Evolutionary conservation across 2,888 invertebrate genomes (phyloP).

Genomic region (Tetranychus truncatus): DNA sequence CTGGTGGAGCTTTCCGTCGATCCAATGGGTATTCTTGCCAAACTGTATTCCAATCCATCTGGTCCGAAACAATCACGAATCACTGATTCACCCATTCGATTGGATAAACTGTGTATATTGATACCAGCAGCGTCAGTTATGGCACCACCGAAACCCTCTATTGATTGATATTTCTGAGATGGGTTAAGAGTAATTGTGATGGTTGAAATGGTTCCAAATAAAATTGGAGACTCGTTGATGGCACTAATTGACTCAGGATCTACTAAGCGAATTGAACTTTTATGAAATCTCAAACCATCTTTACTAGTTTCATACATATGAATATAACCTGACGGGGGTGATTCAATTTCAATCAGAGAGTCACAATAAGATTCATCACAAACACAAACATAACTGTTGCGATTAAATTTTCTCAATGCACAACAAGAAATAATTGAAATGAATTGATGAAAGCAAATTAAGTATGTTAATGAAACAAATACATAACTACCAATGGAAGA

Average conservation of each 20-base stretch:
- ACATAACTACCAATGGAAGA: too few species aligned
- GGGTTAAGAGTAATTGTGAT: slow-evolving; percentile 13
- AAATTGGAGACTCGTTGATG: background rate
- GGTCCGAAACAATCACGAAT: slow-evolving; percentile 37
- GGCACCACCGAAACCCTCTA: slow-evolving; percentile 11
- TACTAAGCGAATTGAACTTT: background rate
- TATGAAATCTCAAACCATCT: background rate
- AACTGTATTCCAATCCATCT: slow-evolving; percentile 46
- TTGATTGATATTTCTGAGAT: slow-evolving; percentile 14
- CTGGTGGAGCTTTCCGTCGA: slow-evolving; percentile 67
- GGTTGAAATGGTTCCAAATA: background rate
- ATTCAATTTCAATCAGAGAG: background rate
- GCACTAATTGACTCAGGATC: background rate
- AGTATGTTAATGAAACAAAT: too few species aligned
- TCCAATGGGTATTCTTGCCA: slow-evolving; percentile 63
- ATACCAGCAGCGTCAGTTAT: slow-evolving; percentile 51
- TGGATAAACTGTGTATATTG: slow-evolving; percentile 47
- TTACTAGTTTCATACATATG: background rate
- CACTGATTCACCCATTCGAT: slow-evolving; percentile 38
- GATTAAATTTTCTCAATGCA: background rate
- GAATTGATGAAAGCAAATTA: background rate
- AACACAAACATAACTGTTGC: slow-evolving; percentile 10
- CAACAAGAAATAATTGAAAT: background rate
- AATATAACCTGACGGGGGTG: background rate
- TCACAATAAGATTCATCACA: slow-evolving; percentile 13